Base-by-base conservation (phyloP, 2,797 vertebrate genomes). In the Sebastiscus albofasciatus region DNA sequence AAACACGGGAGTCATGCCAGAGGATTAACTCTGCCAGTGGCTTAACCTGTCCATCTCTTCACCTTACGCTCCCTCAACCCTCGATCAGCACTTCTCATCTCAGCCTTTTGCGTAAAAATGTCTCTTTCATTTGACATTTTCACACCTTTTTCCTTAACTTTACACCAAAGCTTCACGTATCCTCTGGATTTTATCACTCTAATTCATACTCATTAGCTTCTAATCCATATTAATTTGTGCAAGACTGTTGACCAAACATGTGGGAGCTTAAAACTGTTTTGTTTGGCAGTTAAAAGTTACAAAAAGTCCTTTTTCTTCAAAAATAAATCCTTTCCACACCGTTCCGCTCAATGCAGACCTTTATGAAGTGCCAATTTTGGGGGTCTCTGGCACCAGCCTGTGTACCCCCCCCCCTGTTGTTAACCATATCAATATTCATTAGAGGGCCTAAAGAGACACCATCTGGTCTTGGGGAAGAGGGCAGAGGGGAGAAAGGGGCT, bases 361-460 rank as follows among this genome's bases (percentile, higher is more conserved):
- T 84, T 70, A 67, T 79, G 24, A 65, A 74, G 49, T 80, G 79
- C 88, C 88, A 91, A 71, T 71, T 82, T 70, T 73, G 27, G 69
- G 84, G 74, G 68, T 87, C 31, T 87, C 55, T 82, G 74, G 79
- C 76, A 24, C 67, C 22, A 34, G 78, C 62, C 67, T 62, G 5
- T 5, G 59, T 31, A 34, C 12, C n/a, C 69, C 79, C 87, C n/a
- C n/a, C 87, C 82, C 85, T 89, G 88, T 91, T 93, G 91, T 93
- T 92, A 85, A 77, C 81, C 79, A 79, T 90, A 95, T 95, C 93
- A 96, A 95, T 96, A 96, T 96, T 96, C 92, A 96, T 94, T 88
- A 94, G 91, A 84, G 24, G 77, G 80, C 89, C 89, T 90, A 88
- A 93, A 94, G 94, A 95, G 87, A 90, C 89, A 87, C 95, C 95